Evolutionary conservation across 2,888 invertebrate genomes (phyloP).

Genomic region (Trissolcus brochymenae): DNA sequence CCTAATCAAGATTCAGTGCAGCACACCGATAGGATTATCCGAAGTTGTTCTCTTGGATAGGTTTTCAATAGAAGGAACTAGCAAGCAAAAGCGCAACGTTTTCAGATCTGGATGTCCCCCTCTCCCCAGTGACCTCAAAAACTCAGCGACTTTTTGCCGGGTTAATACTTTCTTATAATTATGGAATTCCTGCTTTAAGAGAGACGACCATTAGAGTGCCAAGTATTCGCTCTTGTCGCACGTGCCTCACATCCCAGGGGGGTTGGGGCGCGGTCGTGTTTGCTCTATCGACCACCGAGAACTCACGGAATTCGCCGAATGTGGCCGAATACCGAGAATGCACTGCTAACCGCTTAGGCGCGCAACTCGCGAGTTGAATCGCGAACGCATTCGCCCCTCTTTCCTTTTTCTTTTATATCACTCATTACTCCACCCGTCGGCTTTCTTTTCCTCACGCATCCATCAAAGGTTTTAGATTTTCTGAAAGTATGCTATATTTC

Average conservation of each 20-base stretch:
- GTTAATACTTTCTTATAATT: slow-evolving; percentile 70
- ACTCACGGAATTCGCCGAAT: slow-evolving; percentile 72
- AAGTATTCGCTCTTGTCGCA: slow-evolving; percentile 52
- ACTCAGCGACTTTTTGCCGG: slow-evolving; percentile 46
- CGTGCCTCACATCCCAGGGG: slow-evolving; percentile 64
- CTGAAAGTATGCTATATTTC: too few species aligned
- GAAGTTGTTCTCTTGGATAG: slow-evolving; percentile 3
- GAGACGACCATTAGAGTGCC: slow-evolving; percentile 33
- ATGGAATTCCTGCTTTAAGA: slow-evolving; percentile 66
- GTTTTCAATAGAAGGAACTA: slow-evolving; percentile 35
- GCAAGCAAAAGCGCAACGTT: slow-evolving; percentile 15
- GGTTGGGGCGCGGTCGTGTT: slow-evolving; percentile 77
- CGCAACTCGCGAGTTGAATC: slow-evolving; percentile 54
- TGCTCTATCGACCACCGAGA: slow-evolving; percentile 77
- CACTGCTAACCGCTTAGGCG: slow-evolving; percentile 54
- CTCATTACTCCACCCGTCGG: too few species aligned
- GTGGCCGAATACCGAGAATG: slow-evolving; percentile 65
- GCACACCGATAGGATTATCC: slow-evolving; percentile 22
- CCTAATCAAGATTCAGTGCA: slow-evolving; percentile 23
- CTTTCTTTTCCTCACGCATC: too few species aligned
- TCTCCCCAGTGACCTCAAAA: neutral
- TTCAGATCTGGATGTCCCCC: neutral
- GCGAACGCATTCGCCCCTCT: slow-evolving; percentile 1
- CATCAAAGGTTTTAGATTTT: too few species aligned
- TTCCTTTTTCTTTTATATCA: too few species aligned